Evolutionary conservation across 2,888 invertebrate species (phyloP), one percentile per base, ranked within the genome.

Genomic region (Nomada lathburiana): DNA sequence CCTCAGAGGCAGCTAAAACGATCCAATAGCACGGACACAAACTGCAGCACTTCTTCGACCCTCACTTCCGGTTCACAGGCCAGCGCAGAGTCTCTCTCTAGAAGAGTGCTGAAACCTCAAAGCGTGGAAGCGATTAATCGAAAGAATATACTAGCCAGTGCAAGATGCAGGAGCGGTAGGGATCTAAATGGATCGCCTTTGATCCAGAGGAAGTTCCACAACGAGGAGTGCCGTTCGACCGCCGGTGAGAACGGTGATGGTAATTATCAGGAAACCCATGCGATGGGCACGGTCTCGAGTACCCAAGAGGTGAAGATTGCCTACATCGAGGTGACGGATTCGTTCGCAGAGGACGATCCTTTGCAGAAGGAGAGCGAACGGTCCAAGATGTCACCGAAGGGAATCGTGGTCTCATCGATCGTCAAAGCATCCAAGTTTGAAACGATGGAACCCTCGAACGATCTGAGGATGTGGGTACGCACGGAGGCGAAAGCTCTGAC

Each of bases 91-190:
- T 93, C 92, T 0, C 75, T 93, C 95, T 94, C 96, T 94, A 88
- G 93, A 70, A 95, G 97, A 87, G 95, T 97, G 87, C 94, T 97
- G 70, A 98, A 97, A 94, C 95, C 96, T 0, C 96, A 96, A 88
- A 97, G 97, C 90, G 96, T 97, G 59, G 97, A 97, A 93, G 97
- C 97, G 1, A 96, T 97, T 84, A 98, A 98, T 93, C 95, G 98
- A 71, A 97, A 97, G 94, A 98, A 98, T 92, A 98, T 98, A 86
- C 94, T 98, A 70, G 97, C 98, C 29, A 98, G 97, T 65, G 97
- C 98, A 0, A 97, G 97, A 94, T 97, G 97, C 92, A 96, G 98
- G 90, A 97, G 97, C 92, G 98, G 97, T 10, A 95, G 96, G 88
- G 97, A 97, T 93, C 94, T 96, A 75, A 97, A 96, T 89, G 96